Evolutionary conservation across 2,797 vertebrate genomes (phyloP).

Genomic region (Galagoides demidoff): DNA sequence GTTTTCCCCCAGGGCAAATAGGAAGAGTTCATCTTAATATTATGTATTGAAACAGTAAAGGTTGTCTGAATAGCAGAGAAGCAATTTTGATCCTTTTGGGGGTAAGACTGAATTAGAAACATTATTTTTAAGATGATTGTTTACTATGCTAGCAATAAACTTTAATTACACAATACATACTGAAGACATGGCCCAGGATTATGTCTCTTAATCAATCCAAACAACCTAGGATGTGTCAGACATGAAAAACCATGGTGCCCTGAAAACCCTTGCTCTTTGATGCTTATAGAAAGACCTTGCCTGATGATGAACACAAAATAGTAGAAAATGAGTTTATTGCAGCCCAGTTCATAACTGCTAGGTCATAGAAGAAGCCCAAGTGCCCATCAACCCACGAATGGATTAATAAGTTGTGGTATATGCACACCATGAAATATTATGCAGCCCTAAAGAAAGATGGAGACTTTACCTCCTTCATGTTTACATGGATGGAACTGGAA

Average conservation of each 20-base stretch:
- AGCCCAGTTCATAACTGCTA: too few relatives aligned
- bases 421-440: too few relatives aligned
- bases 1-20: conserved; percentile 42
- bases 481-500: too few relatives aligned
- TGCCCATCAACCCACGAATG: too few relatives aligned
- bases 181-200: neutral
- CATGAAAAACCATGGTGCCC: neutral
- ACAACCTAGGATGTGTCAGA: neutral
- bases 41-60: neutral
- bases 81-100: neutral
- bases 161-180: neutral
- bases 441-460: too few relatives aligned
- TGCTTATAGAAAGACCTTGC: neutral
- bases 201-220: conserved; percentile 2
- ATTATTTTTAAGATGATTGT: neutral
- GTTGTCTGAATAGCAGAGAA: conserved; percentile 21
- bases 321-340: neutral
- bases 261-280: neutral
- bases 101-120: neutral
- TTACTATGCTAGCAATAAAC: conserved; percentile 38
- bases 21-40: conserved; percentile 10
- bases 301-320: neutral
- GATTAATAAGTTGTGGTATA: too few relatives aligned
- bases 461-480: too few relatives aligned
- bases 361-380: too few relatives aligned